A percentile compares a stretch with the other conserved stretches of the same genome.
These are phyloP conservation scores for Drosophila ercepeae DNA, from an alignment of 1,140 invertebrate genomes.

Conservation along the genomic window DNA sequence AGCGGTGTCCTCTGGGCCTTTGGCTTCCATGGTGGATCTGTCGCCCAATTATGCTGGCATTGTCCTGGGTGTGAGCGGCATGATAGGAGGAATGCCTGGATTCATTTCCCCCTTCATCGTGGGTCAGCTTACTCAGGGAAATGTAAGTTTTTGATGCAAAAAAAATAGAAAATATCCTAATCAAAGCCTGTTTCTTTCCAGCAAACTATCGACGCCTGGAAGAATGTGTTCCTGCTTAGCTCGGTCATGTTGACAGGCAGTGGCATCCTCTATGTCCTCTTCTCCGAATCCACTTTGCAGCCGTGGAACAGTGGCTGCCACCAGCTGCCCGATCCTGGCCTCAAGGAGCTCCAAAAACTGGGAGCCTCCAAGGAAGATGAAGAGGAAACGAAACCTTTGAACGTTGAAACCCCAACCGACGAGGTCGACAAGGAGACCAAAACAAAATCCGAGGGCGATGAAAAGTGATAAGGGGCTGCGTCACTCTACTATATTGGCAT, in stretches of 20 bases:
- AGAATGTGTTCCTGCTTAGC: constrained; percentile 87
- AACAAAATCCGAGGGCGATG: constrained; percentile 25
- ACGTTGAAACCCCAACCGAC: background rate
- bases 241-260: constrained; percentile 85
- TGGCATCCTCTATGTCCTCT: constrained; percentile 85
- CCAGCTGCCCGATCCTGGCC: constrained; percentile 28
- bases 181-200: constrained; percentile 65
- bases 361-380: background rate
- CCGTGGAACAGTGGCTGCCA: constrained; percentile 85
- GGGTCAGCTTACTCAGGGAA: constrained; percentile 86
- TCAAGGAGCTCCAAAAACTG: constrained; percentile 61
- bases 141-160: constrained; percentile 84
- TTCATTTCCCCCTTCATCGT: constrained; percentile 87
- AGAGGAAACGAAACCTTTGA: constrained; percentile 58
- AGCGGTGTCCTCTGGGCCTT: constrained; percentile 87
- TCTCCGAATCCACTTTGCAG: constrained; percentile 87
- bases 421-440: constrained; percentile 22
- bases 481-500: constrained; percentile 61
- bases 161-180: background rate
- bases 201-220: constrained; percentile 89
- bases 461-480: constrained; percentile 41
- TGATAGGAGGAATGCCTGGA: constrained; percentile 85
- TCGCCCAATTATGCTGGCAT: constrained; percentile 89
- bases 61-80: constrained; percentile 86
- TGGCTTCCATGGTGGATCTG: constrained; percentile 87